Percentiles rank a stretch among this genome's conserved stretches.
Conservation (phyloP, 2,113 vertebrate genomes). For the Sclerurus mexicanus region DNA sequence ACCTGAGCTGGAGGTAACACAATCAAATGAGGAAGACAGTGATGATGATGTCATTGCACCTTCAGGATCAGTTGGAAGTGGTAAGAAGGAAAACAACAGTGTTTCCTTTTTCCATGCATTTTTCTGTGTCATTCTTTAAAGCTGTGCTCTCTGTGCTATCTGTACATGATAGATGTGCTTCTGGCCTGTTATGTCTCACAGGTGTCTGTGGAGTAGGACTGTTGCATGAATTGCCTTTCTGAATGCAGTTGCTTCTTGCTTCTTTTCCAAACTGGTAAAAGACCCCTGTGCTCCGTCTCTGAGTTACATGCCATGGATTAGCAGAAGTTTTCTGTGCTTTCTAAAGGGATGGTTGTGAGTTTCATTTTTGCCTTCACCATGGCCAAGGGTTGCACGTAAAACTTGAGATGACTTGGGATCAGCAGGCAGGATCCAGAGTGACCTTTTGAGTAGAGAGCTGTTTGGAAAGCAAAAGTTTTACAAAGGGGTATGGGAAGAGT, state of each 20-base stretch:
- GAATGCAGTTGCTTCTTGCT: background rate
- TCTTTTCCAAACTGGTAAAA: background rate
- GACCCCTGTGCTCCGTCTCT: background rate
- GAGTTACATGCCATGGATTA: background rate
- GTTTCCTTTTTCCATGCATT: background rate
- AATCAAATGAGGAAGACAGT: conserved; percentile 92
- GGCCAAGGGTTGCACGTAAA: background rate
- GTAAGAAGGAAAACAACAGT: conserved; percentile 40
- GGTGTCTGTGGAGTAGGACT: background rate
- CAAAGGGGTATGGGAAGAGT: background rate
- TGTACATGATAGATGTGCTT: accelerated
- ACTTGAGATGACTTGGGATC: background rate
- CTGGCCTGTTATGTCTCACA: background rate
- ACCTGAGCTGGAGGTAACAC: conserved; percentile 83
- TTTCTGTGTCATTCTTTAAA: background rate
- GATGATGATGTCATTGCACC: conserved; percentile 84
- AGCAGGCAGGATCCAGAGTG: background rate
- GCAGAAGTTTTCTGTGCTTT: background rate
- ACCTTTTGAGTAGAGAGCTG: background rate
- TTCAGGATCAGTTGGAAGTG: conserved; percentile 73
- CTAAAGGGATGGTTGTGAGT: background rate
- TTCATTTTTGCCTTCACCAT: background rate
- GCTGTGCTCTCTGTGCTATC: background rate
- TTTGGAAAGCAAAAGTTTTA: background rate
- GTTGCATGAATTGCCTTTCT: background rate